Conservation (phyloP, 2,797 vertebrate species). For the Tapirus indicus region DNA sequence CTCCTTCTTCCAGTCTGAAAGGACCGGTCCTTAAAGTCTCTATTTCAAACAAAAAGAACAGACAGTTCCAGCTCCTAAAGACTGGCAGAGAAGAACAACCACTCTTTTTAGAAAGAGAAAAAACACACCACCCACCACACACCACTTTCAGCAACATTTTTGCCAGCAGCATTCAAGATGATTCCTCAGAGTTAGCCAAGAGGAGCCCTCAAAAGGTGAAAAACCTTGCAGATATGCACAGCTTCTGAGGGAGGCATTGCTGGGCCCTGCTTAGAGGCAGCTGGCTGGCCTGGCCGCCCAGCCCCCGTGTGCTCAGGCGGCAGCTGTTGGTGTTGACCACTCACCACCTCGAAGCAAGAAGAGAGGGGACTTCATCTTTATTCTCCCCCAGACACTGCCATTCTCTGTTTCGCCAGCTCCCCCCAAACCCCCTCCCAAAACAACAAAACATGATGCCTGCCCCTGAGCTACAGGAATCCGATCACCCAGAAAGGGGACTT, state of each 20-base stretch:
- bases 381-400: neutral
- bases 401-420: neutral
- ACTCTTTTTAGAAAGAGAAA: constrained; percentile 58
- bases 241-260: constrained; percentile 21
- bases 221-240: neutral
- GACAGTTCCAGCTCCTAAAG: constrained; percentile 70
- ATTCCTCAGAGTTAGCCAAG: constrained; percentile 54
- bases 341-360: constrained; percentile 65
- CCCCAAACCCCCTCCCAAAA: constrained; percentile 42
- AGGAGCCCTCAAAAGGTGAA: constrained; percentile 61
- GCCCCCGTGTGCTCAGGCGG: constrained; percentile 65
- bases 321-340: constrained; percentile 84
- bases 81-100: constrained; percentile 56
- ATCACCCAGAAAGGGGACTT: constrained; percentile 85
- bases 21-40: constrained; percentile 64
- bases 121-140: constrained; percentile 63
- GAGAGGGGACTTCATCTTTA: neutral
- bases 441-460: constrained; percentile 77
- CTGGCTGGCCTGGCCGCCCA: constrained; percentile 62
- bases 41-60: constrained; percentile 74
- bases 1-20: constrained; percentile 59
- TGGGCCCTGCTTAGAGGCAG: neutral
- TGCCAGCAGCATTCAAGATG: constrained; percentile 71
- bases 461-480: constrained; percentile 84
- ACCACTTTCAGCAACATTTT: constrained; percentile 41